phyloP scores from a whole-genome alignment of 1,140 invertebrate genomes.

The Holotrichia oblita region DNA sequence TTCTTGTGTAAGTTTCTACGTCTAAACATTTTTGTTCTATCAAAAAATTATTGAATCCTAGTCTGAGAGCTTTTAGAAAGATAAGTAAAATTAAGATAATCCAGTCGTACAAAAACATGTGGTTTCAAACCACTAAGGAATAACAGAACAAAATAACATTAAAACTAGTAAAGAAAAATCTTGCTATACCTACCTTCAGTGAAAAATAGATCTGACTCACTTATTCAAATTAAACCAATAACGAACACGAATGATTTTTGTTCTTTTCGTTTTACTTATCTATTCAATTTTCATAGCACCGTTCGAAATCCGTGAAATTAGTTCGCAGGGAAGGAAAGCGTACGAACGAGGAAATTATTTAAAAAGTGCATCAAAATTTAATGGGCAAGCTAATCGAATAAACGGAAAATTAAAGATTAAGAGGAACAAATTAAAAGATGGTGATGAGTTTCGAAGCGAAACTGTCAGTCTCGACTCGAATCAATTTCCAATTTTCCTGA shows the following conservation, averaged over 20 bases:
- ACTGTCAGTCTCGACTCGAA: constrained; percentile 20
- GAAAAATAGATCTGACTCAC: no score
- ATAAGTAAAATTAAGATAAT: no score
- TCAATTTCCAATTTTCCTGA: constrained; percentile 32
- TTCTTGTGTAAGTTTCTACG: no score
- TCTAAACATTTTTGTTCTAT: no score
- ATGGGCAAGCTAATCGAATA: constrained; percentile 15
- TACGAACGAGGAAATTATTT: constrained; percentile 23
- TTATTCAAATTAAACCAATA: no score
- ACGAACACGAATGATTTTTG: neutral
- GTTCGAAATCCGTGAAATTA: constrained; percentile 21
- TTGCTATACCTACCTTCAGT: no score
- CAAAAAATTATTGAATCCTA: no score
- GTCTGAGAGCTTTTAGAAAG: no score
- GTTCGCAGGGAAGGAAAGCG: neutral
- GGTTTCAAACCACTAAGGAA: no score
- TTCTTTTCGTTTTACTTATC: neutral
- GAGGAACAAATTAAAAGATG: constrained; percentile 41
- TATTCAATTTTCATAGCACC: neutral
- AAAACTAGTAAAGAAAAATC: no score
- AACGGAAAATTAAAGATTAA: constrained; percentile 39
- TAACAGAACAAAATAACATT: no score
- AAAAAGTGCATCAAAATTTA: constrained; percentile 30
- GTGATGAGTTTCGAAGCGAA: constrained; percentile 34
- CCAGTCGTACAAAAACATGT: no score